These are phyloP conservation scores for Pteria penguin DNA, from an alignment of 2,888 invertebrate species.

Conservation along the genomic window DNA sequence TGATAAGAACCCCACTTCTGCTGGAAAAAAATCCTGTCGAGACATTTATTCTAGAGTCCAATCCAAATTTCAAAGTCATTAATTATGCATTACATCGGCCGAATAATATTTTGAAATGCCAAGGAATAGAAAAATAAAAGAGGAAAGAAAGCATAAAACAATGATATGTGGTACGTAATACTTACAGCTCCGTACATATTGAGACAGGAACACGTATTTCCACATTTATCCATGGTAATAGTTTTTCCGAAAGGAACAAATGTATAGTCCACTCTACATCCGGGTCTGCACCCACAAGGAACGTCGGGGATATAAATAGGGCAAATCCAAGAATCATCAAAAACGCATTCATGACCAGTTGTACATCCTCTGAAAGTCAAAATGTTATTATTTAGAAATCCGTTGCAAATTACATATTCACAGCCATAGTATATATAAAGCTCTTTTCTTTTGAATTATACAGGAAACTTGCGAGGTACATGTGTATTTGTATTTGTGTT, in stretches of 20 bases:
- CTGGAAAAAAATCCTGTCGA: too few species aligned
- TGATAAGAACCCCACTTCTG: too few species aligned
- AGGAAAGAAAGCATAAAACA: too few species aligned
- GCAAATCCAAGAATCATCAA: slow-evolving; percentile 27
- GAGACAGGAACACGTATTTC: slow-evolving; percentile 34
- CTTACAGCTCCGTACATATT: slow-evolving; percentile 40
- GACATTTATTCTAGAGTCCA: too few species aligned
- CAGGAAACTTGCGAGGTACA: too few species aligned
- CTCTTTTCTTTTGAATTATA: too few species aligned
- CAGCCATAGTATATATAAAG: background rate
- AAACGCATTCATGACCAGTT: slow-evolving; percentile 37
- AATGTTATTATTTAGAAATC: too few species aligned
- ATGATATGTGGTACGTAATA: background rate
- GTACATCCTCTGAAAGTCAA: slow-evolving; percentile 32
- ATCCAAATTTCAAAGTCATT: too few species aligned
- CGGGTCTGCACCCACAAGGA: slow-evolving; percentile 25
- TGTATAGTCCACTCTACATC: slow-evolving; percentile 35
- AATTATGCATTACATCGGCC: too few species aligned
- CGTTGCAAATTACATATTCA: background rate
- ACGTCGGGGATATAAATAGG: slow-evolving; percentile 35
- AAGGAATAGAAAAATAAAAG: too few species aligned
- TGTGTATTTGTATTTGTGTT: too few species aligned
- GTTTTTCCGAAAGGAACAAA: slow-evolving; percentile 33
- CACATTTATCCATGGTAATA: slow-evolving; percentile 33
- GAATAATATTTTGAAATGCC: too few species aligned